Conservation (phyloP, 2,888 invertebrate genomes). For the Theretra japonica region DNA sequence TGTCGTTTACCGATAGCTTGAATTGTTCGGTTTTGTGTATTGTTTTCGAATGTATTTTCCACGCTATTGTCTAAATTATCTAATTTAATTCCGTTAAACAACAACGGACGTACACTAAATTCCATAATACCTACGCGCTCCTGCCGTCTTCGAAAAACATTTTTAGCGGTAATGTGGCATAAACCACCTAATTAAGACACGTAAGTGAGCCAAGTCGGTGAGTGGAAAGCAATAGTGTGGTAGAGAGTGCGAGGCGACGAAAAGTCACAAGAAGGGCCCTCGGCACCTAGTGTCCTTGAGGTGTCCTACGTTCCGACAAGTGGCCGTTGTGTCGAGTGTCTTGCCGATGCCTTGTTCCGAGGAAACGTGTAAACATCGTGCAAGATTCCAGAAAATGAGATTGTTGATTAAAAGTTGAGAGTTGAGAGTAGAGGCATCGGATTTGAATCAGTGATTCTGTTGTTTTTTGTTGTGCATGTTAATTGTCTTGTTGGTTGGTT, state of each 20-base stretch:
- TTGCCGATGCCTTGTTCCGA: constrained; percentile 25
- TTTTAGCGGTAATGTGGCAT: too few species aligned
- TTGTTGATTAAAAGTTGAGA: not conserved
- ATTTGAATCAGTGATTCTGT: too few species aligned
- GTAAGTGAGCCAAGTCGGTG: constrained; percentile 10
- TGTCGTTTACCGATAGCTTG: not conserved
- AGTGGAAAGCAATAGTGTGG: constrained; percentile 13
- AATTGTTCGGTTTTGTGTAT: not conserved
- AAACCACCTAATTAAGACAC: not conserved
- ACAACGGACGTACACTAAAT: too few species aligned
- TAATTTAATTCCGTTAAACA: not conserved
- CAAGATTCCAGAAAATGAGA: not conserved
- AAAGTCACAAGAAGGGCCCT: constrained; percentile 73
- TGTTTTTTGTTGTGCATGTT: too few species aligned
- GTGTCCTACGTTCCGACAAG: constrained; percentile 64
- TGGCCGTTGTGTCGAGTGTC: constrained; percentile 64
- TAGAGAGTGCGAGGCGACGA: constrained; percentile 55
- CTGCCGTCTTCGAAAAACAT: too few species aligned
- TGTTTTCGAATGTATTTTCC: not conserved
- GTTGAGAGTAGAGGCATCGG: too few species aligned
- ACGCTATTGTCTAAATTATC: not conserved
- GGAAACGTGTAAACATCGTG: constrained; percentile 11
- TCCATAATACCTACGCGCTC: too few species aligned
- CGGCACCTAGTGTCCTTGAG: constrained; percentile 68
- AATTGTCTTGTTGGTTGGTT: too few species aligned